phyloP scores from a whole-genome alignment of 1,140 invertebrate species.

The Conus betulinus region DNA sequence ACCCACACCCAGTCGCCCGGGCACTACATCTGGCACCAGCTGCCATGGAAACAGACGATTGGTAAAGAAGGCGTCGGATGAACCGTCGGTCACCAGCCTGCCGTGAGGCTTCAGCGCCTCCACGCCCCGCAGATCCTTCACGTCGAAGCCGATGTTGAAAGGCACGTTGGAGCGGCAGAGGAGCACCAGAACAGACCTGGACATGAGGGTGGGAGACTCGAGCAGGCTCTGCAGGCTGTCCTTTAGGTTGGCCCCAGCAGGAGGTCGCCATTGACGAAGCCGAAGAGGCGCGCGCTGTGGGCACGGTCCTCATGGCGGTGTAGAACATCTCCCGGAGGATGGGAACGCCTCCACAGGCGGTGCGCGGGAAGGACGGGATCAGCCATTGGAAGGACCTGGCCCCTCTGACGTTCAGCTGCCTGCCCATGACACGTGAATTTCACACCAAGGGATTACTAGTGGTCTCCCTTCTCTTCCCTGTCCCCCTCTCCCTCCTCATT shows the following conservation, averaged over 20 bases:
- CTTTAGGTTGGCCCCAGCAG: conserved; percentile 19
- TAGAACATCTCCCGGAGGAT: conserved; percentile 35
- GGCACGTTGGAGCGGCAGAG: conserved; percentile 27
- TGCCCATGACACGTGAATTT: neutral
- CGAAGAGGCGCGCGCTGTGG: neutral
- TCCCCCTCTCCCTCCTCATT: no score
- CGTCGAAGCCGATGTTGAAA: conserved; percentile 1
- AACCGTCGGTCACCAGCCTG: conserved; percentile 24
- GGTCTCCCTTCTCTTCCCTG: no score
- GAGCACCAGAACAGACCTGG: conserved; percentile 17
- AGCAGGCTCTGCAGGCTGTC: conserved; percentile 4
- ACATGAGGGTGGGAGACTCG: neutral
- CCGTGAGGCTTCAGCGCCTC: conserved; percentile 4
- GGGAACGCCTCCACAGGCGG: conserved; percentile 28
- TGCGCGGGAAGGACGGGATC: neutral
- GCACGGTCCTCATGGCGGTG: neutral
- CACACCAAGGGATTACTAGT: no score
- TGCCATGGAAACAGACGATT: conserved; percentile 43
- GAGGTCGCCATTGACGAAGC: conserved; percentile 40
- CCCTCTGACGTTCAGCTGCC: neutral
- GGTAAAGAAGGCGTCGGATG: conserved; percentile 43
- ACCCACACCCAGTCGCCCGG: conserved; percentile 30
- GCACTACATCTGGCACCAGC: conserved; percentile 35
- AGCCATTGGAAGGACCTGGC: conserved; percentile 17
- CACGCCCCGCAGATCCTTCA: neutral